Percentiles rank a stretch among this genome's conserved stretches.
Evolutionary conservation across 2,888 invertebrate genomes (phyloP).

Genomic region (Lochmaea capreae): DNA sequence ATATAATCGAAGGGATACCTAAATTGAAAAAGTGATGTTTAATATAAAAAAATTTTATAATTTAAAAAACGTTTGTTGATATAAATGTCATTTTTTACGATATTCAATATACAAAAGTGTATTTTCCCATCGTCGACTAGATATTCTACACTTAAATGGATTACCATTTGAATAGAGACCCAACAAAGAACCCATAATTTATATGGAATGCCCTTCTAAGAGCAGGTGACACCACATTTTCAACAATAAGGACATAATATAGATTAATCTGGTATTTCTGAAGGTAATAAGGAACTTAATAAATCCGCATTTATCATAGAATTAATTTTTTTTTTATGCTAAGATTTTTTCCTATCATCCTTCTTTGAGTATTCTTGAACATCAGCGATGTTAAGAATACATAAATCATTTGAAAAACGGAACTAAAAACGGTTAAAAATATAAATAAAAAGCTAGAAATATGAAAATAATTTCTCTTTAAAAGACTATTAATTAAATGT

Average conservation of each 20-base stretch:
- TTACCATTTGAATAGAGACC: slow-evolving; percentile 38
- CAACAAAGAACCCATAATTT: slow-evolving; percentile 51
- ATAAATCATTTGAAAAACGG: slow-evolving; percentile 17
- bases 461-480: not conserved
- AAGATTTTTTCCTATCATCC: slow-evolving; percentile 4
- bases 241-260: slow-evolving; percentile 49
- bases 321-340: slow-evolving; percentile 23
- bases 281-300: slow-evolving; percentile 34
- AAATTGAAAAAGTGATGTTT: no score
- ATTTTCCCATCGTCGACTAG: slow-evolving; percentile 29
- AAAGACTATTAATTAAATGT: no score
- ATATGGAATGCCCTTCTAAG: slow-evolving; percentile 45
- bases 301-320: slow-evolving; percentile 37
- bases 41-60: no score
- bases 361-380: slow-evolving; percentile 10
- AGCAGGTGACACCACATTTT: slow-evolving; percentile 51
- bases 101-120: slow-evolving; percentile 1
- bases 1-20: no score
- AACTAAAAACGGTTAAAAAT: not conserved
- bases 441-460: not conserved
- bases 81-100: not conserved
- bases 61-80: not conserved
- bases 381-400: slow-evolving; percentile 3
- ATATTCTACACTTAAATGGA: slow-evolving; percentile 39
- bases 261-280: slow-evolving; percentile 46